Conservation (phyloP, 2,797 vertebrate genomes). For the Ibycter americanus region DNA sequence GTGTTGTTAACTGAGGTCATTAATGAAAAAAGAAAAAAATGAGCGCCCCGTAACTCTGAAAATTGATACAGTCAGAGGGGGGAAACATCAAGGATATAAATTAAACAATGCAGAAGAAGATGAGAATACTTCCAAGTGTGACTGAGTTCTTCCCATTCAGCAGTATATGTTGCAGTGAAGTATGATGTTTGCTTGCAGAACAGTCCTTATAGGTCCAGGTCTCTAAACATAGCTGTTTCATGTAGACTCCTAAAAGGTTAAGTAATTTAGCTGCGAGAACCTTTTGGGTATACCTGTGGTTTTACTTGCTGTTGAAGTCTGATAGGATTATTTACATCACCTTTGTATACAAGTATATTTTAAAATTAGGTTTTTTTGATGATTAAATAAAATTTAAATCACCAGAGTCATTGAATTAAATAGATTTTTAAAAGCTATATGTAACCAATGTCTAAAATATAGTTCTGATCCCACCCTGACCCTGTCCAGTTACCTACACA, state of each 20-base stretch:
- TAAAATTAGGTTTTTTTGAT: not conserved
- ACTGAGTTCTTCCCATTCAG: not conserved
- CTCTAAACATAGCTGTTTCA: not conserved
- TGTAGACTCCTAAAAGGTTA: not conserved
- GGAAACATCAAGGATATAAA: not conserved
- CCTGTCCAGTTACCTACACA: not conserved
- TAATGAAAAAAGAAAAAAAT: not conserved
- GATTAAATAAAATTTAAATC: not conserved
- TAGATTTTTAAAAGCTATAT: not conserved
- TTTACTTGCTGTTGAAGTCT: not conserved
- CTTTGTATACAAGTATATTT: not conserved
- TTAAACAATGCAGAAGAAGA: not conserved
- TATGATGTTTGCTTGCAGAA: not conserved
- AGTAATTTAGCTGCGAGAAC: not conserved
- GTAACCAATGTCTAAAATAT: not conserved
- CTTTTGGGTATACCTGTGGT: not conserved
- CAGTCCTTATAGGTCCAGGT: not conserved
- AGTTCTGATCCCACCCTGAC: rapidly evolving
- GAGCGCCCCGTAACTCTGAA: not conserved
- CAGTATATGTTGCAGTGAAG: not conserved
- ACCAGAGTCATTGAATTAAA: not conserved
- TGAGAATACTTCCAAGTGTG: not conserved
- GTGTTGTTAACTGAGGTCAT: not conserved
- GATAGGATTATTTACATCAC: not conserved
- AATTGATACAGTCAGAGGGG: not conserved